Evolutionary conservation across 2,797 vertebrate genomes (phyloP), one percentile per base, ranked within the genome.

Genomic region (Glyptemys insculpta): DNA sequence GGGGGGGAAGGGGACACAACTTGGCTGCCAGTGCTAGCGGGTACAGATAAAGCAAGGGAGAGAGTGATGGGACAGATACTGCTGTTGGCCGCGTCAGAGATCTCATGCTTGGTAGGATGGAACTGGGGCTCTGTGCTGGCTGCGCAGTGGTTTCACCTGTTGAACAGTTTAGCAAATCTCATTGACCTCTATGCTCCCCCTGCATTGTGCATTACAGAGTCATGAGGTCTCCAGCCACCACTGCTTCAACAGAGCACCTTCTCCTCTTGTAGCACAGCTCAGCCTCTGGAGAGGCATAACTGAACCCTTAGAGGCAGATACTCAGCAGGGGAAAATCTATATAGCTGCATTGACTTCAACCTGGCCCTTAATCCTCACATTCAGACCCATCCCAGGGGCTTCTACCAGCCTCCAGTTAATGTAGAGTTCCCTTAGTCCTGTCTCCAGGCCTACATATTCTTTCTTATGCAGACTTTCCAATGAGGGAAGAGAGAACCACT

Each of bases 111-210:
- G 31, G 1, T 8, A 16, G 47, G 15, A 5, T 15, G 8, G 27
- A 52, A 82, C 41, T 27, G 41, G 25, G 11, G 41, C 11, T 44
- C 12, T 47, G 37, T 47, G 72, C 25, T 76, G 65, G 65, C 21
- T 41, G 6, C 4, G 23, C 6, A 0, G 79, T 11, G 27, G 27
- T 49, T 59, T 41, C 37, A 23, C 5, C 34, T 78, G 29, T 53
- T 29, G 31, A 25, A 4, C 52, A 3, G 3, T 16, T 5, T 3
- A 8, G 34, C n/a, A 37, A 86, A 68, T 3, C 0, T 0, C 62
- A 41, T 14, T 16, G 14, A 4, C 52, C 25, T 23, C 79, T n/a
- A 7, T 8, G n/a, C 53, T 81, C 27, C 41, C 80, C 54, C 80
- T 25, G 10, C 29, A 12, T 9, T 29, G 27, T 3, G 5, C 16